Evolutionary conservation across 2,113 vertebrate genomes (phyloP), one percentile per base, ranked within the genome.

Genomic region (Capreolus pygargus): DNA sequence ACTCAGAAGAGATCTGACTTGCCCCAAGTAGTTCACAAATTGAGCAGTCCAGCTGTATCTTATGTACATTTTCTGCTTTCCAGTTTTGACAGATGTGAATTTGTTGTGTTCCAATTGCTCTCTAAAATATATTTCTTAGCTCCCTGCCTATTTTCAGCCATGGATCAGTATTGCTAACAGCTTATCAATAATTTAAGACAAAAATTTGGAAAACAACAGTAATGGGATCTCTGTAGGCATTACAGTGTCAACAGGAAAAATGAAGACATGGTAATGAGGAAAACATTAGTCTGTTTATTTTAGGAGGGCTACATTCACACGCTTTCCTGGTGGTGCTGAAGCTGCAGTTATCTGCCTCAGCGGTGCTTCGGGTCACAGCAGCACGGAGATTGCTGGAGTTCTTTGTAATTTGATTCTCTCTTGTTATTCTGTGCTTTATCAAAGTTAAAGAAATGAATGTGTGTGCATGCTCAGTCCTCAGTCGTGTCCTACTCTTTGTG

Each of bases 101-200:
- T 33, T 81, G 23, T 50, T 89, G 58, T 47, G 17, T 93, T 78
- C 43, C 30, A 74, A 5, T 74, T 91, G 76, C 78, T 89, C 36
- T 86, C n/a, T 83, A 60, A 95, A 86, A 97, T 60, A n/a, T 60
- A 86, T 47, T 57, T 93, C 50, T 50, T 23, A 93, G 36, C 16
- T 70, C 36, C 13, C 39, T 93, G 21, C 50, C 19, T 91, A 15
- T 86, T 95, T 95, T 85, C 28, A 57, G 58, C n/a, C 45, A 78
- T 54, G 28, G 45, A 88, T 90, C 52, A 79, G 36, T 60, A 61
- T 87, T 88, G 45, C 54, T 79, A 93, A 94, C 0, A 52, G 54
- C 25, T 95, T 96, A 95, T 91, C 88, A 95, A 93, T 92, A 92
- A 95, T 95, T 94, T 94, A 97, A 91, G 96, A 55, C 30, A 78